Evolutionary conservation across 2,797 vertebrate genomes (phyloP), one percentile per base, ranked within the genome.

Genomic region (Pseudomugil gertrudae): DNA sequence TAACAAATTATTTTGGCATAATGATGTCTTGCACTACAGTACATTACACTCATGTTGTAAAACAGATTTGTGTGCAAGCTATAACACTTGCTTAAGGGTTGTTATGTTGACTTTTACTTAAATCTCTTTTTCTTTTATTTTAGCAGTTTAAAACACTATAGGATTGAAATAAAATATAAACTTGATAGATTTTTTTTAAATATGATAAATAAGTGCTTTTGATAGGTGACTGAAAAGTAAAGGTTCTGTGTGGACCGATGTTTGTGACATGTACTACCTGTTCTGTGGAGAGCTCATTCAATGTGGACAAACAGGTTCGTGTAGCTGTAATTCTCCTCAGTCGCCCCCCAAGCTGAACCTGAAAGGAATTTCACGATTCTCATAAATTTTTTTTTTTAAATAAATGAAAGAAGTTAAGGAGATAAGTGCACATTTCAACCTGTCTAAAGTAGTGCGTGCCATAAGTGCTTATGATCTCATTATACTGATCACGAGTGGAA

Each of bases 361-460:
- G 50, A 61, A 58, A 56, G 17, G 1, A 56, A 29, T 45, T 13
- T 26, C 13, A 48, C 29, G 36, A 24, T 36, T 57, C 17, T 30
- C 47, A 11, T 15, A 24, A 52, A 15, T 38, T 5, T 7, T 0
- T 6, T 9, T n/a, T 15, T 45, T 2, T 47, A 45, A 26, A 7
- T 6, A 19, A 36, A 30, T 29, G 21, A 19, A 0, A 17, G 3
- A 3, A 21, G 15, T 33, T 6, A 33, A 8, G 5, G 33, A 36
- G 14, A 3, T 47, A 29, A 33, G 23, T n/a, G 13, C 27, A 23
- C 48, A 21, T 48, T 1, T 21, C 17, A 10, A 81, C 83, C 80
- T 78, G 57, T 27, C 51, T 54, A 11, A 85, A 74, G 63, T 71
- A 83, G 54, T 85, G 83, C 0, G 80, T 85, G n/a, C 83, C 83